Base-by-base conservation (phyloP, 2,888 invertebrate genomes). In the Andrena fulva region DNA sequence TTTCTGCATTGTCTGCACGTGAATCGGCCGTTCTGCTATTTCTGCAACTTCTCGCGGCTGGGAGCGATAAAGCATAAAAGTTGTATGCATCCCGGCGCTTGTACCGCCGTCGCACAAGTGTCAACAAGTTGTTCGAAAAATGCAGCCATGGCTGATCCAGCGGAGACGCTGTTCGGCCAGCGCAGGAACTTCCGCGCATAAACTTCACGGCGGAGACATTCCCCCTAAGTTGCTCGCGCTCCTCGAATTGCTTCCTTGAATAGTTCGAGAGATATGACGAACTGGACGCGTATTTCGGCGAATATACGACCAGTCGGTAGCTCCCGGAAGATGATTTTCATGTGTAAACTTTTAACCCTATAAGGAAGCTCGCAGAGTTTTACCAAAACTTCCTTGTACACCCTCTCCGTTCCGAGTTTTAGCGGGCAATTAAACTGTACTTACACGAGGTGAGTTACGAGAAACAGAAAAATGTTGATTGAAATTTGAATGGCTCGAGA, bases 111-210 rank as follows among this genome's bases (percentile, higher is more conserved):
- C 52, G 72, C 83, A 70, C 71, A 82, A 83, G 80, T 75, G 89
- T 88, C 89, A 89, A 88, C 89, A 87, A 89, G 86, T 89, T 76
- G 82, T 50, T 60, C 80, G 88, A 89, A 87, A 89, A 87, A 89
- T 88, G 73, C 74, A 75, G 48, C 62, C 59, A 48, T 31, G 54
- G 48, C 62, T 78, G 84, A 83, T 74, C 64, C 71, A 50, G 56
- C 64, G 50, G 67, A 84, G 77, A 73, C 63, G 68, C 6, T 20
- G 59, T 63, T 50, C 70, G 54, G 33, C 59, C 52, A 35, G 4
- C 52, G 27, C 16, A 7, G 48, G 62, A 75, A 79, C 56, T 79
- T 77, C 8, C 8, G 29, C 42, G 60, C 59, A 42, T 64, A 83
- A 75, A 59, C 59, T 76, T 42, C 20, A 27, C 56, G 60, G 24